A percentile compares a stretch with the other conserved stretches of the same genome.
phyloP scores from a whole-genome alignment of 2,113 vertebrate species.

The Ascaphus truei region DNA sequence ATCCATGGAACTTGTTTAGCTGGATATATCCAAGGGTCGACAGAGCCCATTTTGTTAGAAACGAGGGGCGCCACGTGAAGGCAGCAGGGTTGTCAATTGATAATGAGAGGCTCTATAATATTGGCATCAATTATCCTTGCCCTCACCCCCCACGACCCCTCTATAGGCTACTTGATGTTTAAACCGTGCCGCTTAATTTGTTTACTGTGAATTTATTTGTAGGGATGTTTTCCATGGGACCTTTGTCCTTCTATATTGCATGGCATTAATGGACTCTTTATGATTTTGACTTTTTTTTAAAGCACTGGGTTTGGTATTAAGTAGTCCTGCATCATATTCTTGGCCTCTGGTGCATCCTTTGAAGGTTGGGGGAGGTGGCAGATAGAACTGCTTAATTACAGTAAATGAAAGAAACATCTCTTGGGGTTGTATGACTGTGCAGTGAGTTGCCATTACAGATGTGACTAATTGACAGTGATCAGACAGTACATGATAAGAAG shows the following conservation, averaged over 20 bases:
- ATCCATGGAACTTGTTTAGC: too few species aligned
- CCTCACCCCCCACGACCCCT: too few species aligned
- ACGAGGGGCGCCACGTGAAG: too few species aligned
- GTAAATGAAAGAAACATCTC: constrained; percentile 46
- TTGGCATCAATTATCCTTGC: too few species aligned
- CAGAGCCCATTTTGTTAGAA: too few species aligned
- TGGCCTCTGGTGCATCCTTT: not conserved
- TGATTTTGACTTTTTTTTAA: constrained; percentile 14
- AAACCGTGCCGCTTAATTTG: too few species aligned
- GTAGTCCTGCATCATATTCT: not conserved
- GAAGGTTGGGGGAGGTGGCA: constrained; percentile 12
- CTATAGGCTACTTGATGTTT: too few species aligned
- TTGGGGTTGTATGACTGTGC: constrained; percentile 46
- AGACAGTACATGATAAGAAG: not conserved
- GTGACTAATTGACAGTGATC: constrained; percentile 46
- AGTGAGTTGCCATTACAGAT: constrained; percentile 42
- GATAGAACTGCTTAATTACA: not conserved
- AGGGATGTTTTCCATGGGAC: not conserved
- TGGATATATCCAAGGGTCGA: too few species aligned
- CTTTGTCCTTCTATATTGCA: not conserved
- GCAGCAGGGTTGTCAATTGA: too few species aligned
- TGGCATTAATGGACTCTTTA: not conserved
- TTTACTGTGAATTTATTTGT: too few species aligned
- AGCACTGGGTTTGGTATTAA: constrained; percentile 1
- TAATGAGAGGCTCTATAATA: too few species aligned